Conservation (phyloP, 2,797 vertebrate species). For the Potorous gilbertii region DNA sequence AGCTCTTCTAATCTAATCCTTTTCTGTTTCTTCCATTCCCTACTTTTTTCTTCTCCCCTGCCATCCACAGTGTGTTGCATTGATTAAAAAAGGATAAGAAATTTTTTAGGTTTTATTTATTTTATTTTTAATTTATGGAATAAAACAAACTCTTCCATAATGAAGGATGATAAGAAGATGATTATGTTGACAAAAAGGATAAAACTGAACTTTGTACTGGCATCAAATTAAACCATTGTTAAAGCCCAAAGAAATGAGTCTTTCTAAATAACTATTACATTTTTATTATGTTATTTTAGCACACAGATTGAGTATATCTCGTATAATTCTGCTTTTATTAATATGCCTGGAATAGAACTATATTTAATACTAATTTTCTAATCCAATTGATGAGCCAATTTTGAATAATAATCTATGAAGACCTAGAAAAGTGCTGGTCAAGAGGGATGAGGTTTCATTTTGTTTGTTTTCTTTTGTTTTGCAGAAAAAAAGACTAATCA, state of each 20-base stretch:
- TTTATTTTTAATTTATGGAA: background rate
- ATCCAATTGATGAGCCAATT: background rate
- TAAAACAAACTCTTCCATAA: background rate
- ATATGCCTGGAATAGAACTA: background rate
- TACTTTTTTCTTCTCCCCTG: conserved; percentile 34
- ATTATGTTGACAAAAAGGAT: background rate
- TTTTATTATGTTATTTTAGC: conserved; percentile 6
- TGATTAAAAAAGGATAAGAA: background rate
- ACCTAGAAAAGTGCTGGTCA: conserved; percentile 3
- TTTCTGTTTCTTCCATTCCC: conserved; percentile 15
- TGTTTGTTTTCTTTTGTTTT: conserved; percentile 14
- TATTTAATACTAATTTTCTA: background rate
- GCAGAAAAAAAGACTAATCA: conserved; percentile 16
- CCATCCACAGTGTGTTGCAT: conserved; percentile 35
- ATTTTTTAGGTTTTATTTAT: background rate
- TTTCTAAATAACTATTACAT: conserved; percentile 6
- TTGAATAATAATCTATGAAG: conserved; percentile 17
- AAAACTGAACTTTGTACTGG: background rate
- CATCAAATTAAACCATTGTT: conserved; percentile 36
- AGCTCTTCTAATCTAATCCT: conserved; percentile 68
- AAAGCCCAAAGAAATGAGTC: conserved; percentile 4
- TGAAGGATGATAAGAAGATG: background rate
- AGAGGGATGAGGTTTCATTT: background rate
- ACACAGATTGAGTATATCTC: background rate
- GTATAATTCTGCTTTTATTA: background rate